Evolutionary conservation across 1,140 invertebrate species (phyloP).

Genomic region (Drosophila pallidifrons): DNA sequence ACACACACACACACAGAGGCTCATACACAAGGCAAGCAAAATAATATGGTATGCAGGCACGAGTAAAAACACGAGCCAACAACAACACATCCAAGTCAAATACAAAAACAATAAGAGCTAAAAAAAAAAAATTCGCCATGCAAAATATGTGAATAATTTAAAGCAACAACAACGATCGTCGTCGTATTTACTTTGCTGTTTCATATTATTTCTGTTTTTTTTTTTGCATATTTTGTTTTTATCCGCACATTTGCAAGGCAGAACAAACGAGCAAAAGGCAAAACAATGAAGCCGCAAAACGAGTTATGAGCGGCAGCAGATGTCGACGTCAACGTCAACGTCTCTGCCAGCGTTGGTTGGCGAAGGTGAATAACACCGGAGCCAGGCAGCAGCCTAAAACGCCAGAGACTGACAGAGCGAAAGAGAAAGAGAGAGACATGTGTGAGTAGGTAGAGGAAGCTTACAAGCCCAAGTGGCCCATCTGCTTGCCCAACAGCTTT

Average conservation of each 20-base stretch:
- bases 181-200: not conserved
- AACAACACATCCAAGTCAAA: slow-evolving; percentile 36
- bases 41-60: slow-evolving; percentile 32
- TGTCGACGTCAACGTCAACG: slow-evolving; percentile 22
- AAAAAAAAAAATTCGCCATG: slow-evolving; percentile 1
- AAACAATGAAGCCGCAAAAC: slow-evolving; percentile 53
- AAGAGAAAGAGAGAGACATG: not conserved
- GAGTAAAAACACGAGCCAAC: slow-evolving; percentile 44
- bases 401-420: not conserved
- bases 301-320: slow-evolving; percentile 34
- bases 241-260: slow-evolving; percentile 60
- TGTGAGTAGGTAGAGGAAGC: slow-evolving; percentile 34
- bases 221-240: slow-evolving; percentile 68
- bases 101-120: not conserved
- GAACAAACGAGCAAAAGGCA: slow-evolving; percentile 47
- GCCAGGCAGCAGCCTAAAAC: slow-evolving; percentile 15
- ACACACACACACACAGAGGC: slow-evolving; percentile 27
- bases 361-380: slow-evolving; percentile 47
- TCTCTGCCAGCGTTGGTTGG: slow-evolving; percentile 12
- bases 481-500: slow-evolving; percentile 7
- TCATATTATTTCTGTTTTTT: slow-evolving; percentile 23
- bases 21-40: slow-evolving; percentile 25
- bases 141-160: slow-evolving; percentile 38
- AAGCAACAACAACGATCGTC: slow-evolving; percentile 21
- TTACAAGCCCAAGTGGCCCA: slow-evolving; percentile 18